These are phyloP conservation scores for Pristis pectinata DNA, from an alignment of 2,797 vertebrate genomes.

Conservation along the genomic window DNA sequence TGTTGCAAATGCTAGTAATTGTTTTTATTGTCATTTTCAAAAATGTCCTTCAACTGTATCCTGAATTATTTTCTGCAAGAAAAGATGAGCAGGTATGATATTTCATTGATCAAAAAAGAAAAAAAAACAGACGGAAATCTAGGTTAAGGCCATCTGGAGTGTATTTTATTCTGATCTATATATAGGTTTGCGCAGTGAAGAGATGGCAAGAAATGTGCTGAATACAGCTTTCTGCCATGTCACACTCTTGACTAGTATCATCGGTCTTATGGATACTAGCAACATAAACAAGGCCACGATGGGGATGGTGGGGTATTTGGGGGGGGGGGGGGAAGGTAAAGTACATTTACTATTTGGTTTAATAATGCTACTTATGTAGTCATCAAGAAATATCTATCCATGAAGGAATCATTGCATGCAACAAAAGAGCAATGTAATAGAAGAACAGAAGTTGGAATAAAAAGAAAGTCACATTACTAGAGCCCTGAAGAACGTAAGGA, in stretches of 20 bases:
- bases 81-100: neutral
- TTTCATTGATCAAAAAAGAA: neutral
- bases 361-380: neutral
- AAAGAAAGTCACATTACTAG: neutral
- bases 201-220: constrained; percentile 14
- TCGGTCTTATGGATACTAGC: neutral
- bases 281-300: neutral
- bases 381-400: constrained; percentile 2
- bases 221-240: constrained; percentile 32
- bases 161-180: constrained; percentile 27
- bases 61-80: neutral
- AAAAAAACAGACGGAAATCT: constrained; percentile 28
- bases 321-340: neutral
- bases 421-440: neutral
- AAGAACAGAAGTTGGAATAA: constrained; percentile 9
- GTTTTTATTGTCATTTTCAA: constrained; percentile 1
- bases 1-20: neutral
- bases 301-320: neutral
- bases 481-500: constrained; percentile 29
- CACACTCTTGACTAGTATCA: neutral
- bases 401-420: constrained; percentile 26
- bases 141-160: constrained; percentile 33
- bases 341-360: neutral
- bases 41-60: neutral
- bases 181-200: constrained; percentile 35